Evolutionary conservation across 2,888 invertebrate genomes (phyloP), one percentile per base, ranked within the genome.

Genomic region (Eupsilia transversa): DNA sequence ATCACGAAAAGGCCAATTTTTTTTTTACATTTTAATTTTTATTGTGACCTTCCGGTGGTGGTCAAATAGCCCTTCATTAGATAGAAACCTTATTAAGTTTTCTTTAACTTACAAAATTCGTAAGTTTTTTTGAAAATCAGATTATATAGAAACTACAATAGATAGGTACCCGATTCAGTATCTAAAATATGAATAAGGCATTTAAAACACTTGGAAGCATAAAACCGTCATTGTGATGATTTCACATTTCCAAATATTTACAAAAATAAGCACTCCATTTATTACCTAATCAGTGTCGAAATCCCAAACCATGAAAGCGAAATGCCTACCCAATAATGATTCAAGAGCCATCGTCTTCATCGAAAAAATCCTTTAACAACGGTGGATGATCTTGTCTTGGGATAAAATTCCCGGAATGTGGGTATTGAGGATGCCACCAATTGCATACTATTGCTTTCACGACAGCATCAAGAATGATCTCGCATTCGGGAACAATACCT

Each of bases 391-490:
- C 84, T 9, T 86, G 83, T 0, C 85, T 56, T 0, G 87, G 87
- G 0, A 87, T 43, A 0, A 82, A 49, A 0, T 72, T 74, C 0
- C 77, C 84, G 0, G 82, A 76, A 52, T 90, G 87, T 0, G 91
- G 91, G 63, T 93, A 93, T 27, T 87, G 89, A 0, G 93, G 93
- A 30, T 93, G 92, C 93, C 93, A 93, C 93, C 93, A 93, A 46
- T 92, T 91, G 6, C 90, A 91, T 0, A 95, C 93, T 6, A 90
- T 82, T 1, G 94, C 91, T 6, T 89, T 93, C 0, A 93, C 88
- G 6, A 95, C 94, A 0, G 92, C 90, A 76, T 95, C 95, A 0
- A 96, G 78, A 0, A 93, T 87, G 0, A 96, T 90, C 0, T 92
- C 88, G 60, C 87, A 90, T 79, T 95, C 95, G 0, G 95, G 95